Conservation (phyloP, 2,888 invertebrate species). For the Pherbina coryleti region DNA sequence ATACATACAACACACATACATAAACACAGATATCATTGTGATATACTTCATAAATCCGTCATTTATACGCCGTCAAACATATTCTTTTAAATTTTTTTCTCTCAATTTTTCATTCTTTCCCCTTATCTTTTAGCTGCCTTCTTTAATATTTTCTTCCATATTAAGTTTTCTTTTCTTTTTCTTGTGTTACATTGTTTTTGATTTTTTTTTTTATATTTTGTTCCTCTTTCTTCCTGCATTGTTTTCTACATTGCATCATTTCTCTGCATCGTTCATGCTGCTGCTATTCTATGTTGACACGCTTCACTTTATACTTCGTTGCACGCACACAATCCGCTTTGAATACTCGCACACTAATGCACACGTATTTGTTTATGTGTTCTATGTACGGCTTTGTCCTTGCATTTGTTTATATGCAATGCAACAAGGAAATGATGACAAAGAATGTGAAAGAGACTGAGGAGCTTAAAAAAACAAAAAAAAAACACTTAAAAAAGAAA, state of each 20-base stretch:
- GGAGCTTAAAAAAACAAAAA: neutral
- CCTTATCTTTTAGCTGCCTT: neutral
- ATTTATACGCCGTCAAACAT: neutral
- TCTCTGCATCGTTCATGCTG: neutral
- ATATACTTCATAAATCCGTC: neutral
- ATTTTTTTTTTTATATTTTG: neutral
- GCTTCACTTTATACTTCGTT: slow-evolving; percentile 37
- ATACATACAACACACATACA: neutral
- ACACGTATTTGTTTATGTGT: slow-evolving; percentile 25
- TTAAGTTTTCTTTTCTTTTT: neutral
- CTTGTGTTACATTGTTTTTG: neutral
- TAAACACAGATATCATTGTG: neutral
- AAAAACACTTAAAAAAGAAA: no score
- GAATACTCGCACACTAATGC: slow-evolving; percentile 41
- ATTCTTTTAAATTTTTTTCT: neutral
- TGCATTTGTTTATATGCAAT: neutral
- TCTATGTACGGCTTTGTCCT: neutral
- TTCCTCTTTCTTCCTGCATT: neutral
- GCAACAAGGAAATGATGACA: neutral
- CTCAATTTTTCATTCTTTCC: neutral
- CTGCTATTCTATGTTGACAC: slow-evolving; percentile 7
- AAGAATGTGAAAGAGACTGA: neutral
- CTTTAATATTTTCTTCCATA: neutral
- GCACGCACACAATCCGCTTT: slow-evolving; percentile 40
- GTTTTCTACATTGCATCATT: neutral